These are phyloP conservation scores for Sipha flava DNA, from an alignment of 1,140 invertebrate species.

Conservation along the genomic window DNA sequence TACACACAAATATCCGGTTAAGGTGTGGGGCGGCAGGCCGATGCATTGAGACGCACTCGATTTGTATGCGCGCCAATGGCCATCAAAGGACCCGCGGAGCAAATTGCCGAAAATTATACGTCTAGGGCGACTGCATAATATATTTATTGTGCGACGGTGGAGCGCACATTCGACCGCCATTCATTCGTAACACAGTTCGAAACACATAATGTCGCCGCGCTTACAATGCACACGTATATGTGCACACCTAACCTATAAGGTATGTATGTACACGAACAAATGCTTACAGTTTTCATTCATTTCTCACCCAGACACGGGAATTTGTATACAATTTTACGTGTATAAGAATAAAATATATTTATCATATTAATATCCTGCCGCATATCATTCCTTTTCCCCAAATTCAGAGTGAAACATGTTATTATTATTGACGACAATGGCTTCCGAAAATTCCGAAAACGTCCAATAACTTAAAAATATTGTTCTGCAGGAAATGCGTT, in stretches of 20 bases:
- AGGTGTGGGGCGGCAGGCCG: not conserved
- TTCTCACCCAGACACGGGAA: not conserved
- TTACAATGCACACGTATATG: no score
- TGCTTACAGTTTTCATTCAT: not conserved
- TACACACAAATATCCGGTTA: not conserved
- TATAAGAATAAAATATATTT: not conserved
- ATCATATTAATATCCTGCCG: not conserved
- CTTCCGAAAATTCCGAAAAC: no score
- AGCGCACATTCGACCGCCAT: not conserved
- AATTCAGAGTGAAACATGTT: no score
- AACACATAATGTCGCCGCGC: no score
- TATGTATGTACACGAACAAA: no score
- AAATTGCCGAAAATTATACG: slow-evolving; percentile 7
- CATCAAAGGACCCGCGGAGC: not conserved
- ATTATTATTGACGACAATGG: no score
- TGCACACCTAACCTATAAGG: no score
- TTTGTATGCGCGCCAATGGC: not conserved
- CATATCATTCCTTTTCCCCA: not conserved
- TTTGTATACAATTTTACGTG: not conserved
- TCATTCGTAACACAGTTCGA: not conserved
- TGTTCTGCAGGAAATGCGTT: no score
- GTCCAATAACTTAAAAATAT: no score
- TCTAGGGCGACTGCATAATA: not conserved
- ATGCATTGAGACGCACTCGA: slow-evolving; percentile 4
- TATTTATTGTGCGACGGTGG: not conserved